Evolutionary conservation across 1,140 invertebrate species (phyloP).

Genomic region (Tribolium castaneum): DNA sequence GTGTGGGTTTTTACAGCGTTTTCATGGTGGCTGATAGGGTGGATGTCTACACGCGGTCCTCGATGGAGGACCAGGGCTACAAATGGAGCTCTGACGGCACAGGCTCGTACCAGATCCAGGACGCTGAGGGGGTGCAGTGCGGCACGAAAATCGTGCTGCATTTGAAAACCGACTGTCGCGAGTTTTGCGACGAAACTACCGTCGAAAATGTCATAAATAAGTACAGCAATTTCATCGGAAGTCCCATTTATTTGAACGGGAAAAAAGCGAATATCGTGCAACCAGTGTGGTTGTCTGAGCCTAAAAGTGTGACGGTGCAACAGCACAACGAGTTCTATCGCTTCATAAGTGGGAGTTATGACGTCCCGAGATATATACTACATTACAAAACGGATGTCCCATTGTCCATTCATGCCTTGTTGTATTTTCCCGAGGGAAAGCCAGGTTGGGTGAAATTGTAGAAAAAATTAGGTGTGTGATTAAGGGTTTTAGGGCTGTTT

Average conservation of each 20-base stretch:
- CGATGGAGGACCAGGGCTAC: conserved; percentile 74
- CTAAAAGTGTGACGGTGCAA: conserved; percentile 85
- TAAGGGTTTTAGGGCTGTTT: conserved; percentile 74
- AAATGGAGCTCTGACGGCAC: conserved; percentile 92
- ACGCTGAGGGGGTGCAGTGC: conserved; percentile 82
- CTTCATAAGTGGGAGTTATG: conserved; percentile 87
- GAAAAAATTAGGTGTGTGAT: neutral
- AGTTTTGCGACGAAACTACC: conserved; percentile 89
- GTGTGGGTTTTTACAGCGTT: conserved; percentile 97
- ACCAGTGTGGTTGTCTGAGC: conserved; percentile 93
- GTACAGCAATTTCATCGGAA: conserved; percentile 97
- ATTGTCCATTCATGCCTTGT: conserved; percentile 87
- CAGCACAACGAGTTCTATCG: conserved; percentile 93
- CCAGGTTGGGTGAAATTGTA: conserved; percentile 66
- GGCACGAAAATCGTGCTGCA: conserved; percentile 96
- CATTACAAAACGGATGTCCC: conserved; percentile 94
- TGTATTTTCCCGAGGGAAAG: conserved; percentile 94
- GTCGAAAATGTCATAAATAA: conserved; percentile 92
- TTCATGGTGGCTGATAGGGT: conserved; percentile 98
- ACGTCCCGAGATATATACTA: conserved; percentile 84
- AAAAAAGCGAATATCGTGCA: conserved; percentile 73
- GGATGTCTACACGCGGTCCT: conserved; percentile 84
- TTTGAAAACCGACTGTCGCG: conserved; percentile 85
- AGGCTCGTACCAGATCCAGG: conserved; percentile 89
- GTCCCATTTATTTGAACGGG: conserved; percentile 92